Evolutionary conservation across 2,113 vertebrate species (phyloP).

Genomic region (Otus sunia): DNA sequence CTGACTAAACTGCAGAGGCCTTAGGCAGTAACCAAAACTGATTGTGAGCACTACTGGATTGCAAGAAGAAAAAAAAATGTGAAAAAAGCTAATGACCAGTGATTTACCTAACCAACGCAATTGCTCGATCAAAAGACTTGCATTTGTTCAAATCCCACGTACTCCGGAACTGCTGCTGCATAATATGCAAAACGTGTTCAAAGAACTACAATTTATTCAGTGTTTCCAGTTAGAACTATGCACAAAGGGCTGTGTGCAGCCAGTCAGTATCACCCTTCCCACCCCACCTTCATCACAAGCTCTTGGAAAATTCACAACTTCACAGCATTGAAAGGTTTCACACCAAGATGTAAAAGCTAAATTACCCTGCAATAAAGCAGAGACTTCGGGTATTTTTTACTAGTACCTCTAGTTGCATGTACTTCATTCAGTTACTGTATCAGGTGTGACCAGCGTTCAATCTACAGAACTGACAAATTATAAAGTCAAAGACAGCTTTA

Average conservation of each 20-base stretch:
- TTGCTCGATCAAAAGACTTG: conserved; percentile 56
- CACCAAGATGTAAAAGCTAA: conserved; percentile 28
- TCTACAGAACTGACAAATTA: conserved; percentile 30
- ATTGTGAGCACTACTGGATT: conserved; percentile 75
- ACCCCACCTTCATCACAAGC: conserved; percentile 46
- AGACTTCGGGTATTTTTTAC: conserved; percentile 15
- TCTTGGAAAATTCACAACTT: conserved; percentile 60
- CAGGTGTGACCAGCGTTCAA: conserved; percentile 44
- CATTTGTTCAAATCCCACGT: conserved; percentile 41
- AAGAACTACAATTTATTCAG: conserved; percentile 23
- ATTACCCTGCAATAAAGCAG: conserved; percentile 69
- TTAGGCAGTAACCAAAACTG: conserved; percentile 74
- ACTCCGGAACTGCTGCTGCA: conserved; percentile 68
- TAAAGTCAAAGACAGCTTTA: conserved; percentile 24
- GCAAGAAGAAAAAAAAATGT: conserved; percentile 70
- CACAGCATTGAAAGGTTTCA: conserved; percentile 46
- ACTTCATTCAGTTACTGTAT: conserved; percentile 43
- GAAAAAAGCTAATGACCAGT: conserved; percentile 70
- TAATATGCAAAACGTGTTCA: conserved; percentile 54
- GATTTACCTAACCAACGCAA: conserved; percentile 72
- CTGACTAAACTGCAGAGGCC: conserved; percentile 77
- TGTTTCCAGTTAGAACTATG: conserved; percentile 43
- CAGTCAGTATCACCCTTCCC: conserved; percentile 25
- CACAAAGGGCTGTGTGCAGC: conserved; percentile 54
- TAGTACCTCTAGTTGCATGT: conserved; percentile 35